Percentiles rank a stretch among this genome's conserved stretches.
These are phyloP conservation scores for Gonioctena quinquepunctata DNA, from an alignment of 1,140 invertebrate species.

Conservation along the genomic window DNA sequence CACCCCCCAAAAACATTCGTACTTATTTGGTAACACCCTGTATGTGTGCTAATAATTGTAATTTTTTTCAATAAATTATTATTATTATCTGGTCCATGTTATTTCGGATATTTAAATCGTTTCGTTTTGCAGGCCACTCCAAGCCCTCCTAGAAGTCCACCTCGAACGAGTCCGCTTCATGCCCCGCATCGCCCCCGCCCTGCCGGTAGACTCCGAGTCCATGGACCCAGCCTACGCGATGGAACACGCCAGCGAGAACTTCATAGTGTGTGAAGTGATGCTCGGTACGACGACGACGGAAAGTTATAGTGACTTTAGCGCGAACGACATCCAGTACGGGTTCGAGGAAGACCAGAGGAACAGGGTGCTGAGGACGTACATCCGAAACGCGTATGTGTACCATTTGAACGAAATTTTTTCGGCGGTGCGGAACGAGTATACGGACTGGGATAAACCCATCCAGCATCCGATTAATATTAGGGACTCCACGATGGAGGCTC, in stretches of 20 bases:
- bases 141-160: slow-evolving; percentile 65
- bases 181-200: slow-evolving; percentile 66
- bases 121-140: slow-evolving; percentile 66
- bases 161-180: slow-evolving; percentile 66
- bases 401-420: slow-evolving; percentile 92
- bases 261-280: slow-evolving; percentile 71
- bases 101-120: slow-evolving; percentile 48
- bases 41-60: too few species aligned
- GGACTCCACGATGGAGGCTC: slow-evolving; percentile 84
- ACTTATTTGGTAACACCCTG: too few species aligned
- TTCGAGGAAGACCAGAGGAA: slow-evolving; percentile 78
- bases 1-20: too few species aligned
- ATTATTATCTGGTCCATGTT: slow-evolving; percentile 10
- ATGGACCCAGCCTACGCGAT: slow-evolving; percentile 66
- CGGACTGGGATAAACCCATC: slow-evolving; percentile 86
- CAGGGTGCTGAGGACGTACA: slow-evolving; percentile 77
- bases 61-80: too few species aligned
- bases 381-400: slow-evolving; percentile 83
- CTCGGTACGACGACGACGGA: slow-evolving; percentile 74
- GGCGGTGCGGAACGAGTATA: slow-evolving; percentile 90
- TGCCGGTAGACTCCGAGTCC: slow-evolving; percentile 64
- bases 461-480: slow-evolving; percentile 82
- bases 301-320: slow-evolving; percentile 75
- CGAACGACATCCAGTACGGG: slow-evolving; percentile 74
- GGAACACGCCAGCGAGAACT: slow-evolving; percentile 69